Evolutionary conservation across 2,797 vertebrate species (phyloP).

Genomic region (Epinephelus malabaricus): DNA sequence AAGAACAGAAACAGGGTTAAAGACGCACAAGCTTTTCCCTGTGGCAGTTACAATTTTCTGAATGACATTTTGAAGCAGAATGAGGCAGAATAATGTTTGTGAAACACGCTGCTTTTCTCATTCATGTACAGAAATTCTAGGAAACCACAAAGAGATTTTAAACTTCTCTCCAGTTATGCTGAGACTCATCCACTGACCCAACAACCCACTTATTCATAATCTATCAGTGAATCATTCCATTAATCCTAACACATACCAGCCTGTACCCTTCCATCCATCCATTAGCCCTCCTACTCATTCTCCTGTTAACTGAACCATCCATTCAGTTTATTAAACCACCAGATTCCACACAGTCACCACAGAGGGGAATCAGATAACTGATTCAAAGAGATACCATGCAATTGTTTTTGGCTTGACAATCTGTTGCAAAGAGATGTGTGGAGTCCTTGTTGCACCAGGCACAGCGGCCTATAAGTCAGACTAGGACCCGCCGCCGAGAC

Average conservation of each 20-base stretch:
- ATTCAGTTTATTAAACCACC: constrained; percentile 24
- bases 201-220: constrained; percentile 1
- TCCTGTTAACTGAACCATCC: constrained; percentile 14
- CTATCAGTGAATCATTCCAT: constrained; percentile 26
- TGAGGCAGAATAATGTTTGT: background rate
- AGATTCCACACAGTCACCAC: constrained; percentile 45
- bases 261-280: background rate
- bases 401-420: constrained; percentile 46
- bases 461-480: constrained; percentile 73
- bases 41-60: background rate
- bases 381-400: constrained; percentile 17
- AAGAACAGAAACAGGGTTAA: constrained; percentile 7
- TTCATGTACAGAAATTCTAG: background rate
- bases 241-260: constrained; percentile 4
- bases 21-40: background rate
- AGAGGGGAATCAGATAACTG: constrained; percentile 25
- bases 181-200: background rate
- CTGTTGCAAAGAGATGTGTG: constrained; percentile 37
- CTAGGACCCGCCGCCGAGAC: constrained; percentile 78
- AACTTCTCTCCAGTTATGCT: background rate
- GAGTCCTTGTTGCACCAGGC: constrained; percentile 61
- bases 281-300: constrained; percentile 4
- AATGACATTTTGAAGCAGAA: background rate
- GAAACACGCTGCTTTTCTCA: background rate
- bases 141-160: background rate